Evolutionary conservation across 92 coral and sea anemone species (phyloP).

Genomic region (Umimayanthus kanabou): DNA sequence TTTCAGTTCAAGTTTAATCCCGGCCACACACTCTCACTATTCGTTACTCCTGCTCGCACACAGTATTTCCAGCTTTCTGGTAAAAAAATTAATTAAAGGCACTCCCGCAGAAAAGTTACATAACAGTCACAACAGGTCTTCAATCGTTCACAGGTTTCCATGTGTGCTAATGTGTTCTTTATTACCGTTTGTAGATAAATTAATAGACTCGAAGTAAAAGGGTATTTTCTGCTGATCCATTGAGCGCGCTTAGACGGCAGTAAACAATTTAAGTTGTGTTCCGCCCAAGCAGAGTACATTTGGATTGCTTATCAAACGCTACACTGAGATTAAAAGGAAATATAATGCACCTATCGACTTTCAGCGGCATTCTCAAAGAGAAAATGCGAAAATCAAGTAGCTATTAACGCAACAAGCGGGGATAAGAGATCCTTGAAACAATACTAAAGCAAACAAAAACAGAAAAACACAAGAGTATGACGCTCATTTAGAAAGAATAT

Average conservation of each 20-base stretch:
- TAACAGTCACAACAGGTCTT: no score
- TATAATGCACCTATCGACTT: not conserved
- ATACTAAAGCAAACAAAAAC: not conserved
- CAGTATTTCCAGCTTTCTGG: no score
- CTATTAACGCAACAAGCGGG: not conserved
- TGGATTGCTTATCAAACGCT: not conserved
- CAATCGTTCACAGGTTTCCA: no score
- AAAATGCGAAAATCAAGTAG: not conserved
- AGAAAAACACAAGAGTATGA: not conserved
- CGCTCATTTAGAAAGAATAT: not conserved
- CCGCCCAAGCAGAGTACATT: not conserved
- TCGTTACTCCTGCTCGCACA: no score
- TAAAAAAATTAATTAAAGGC: no score
- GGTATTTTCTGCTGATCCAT: not conserved
- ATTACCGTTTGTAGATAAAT: not conserved
- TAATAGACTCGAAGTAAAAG: not conserved
- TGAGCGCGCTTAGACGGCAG: not conserved
- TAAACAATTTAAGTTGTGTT: not conserved
- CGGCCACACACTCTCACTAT: no score
- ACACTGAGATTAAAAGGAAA: not conserved
- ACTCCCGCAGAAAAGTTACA: no score
- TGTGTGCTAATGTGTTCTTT: not conserved
- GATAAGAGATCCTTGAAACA: not conserved
- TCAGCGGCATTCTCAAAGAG: not conserved
- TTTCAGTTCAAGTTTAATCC: no score